phyloP scores from a whole-genome alignment of 1,140 invertebrate species.

The Pentalonia nigronervosa region DNA sequence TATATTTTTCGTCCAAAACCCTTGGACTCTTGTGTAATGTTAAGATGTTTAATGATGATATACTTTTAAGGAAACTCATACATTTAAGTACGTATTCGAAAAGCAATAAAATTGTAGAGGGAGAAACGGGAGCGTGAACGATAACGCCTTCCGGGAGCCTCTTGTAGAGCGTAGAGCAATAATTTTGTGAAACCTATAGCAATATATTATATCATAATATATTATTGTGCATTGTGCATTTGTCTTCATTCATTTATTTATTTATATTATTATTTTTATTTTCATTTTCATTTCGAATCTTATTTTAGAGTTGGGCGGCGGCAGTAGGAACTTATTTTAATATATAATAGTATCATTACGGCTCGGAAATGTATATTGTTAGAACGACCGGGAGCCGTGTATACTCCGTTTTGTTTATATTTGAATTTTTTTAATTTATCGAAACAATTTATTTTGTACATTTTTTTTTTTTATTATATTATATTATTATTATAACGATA shows the following conservation, averaged over 20 bases:
- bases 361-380: neutral
- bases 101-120: constrained; percentile 58
- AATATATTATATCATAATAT: constrained; percentile 18
- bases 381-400: neutral
- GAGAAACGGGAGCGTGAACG: constrained; percentile 36
- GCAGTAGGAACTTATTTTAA: neutral
- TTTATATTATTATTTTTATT: neutral
- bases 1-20: neutral
- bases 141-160: constrained; percentile 18
- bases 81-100: constrained; percentile 54
- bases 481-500: neutral
- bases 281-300: neutral
- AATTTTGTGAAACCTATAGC: constrained; percentile 49
- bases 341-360: neutral
- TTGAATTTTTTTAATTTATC: constrained; percentile 28
- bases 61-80: constrained; percentile 38
- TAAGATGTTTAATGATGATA: constrained; percentile 1
- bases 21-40: neutral
- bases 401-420: neutral
- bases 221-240: neutral
- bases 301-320: neutral
- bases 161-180: constrained; percentile 49
- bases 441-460: neutral
- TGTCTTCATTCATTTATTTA: constrained; percentile 6
- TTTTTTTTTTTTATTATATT: constrained; percentile 21